These are phyloP conservation scores for Drosophila parvula DNA, from an alignment of 1,140 invertebrate genomes.

Conservation along the genomic window DNA sequence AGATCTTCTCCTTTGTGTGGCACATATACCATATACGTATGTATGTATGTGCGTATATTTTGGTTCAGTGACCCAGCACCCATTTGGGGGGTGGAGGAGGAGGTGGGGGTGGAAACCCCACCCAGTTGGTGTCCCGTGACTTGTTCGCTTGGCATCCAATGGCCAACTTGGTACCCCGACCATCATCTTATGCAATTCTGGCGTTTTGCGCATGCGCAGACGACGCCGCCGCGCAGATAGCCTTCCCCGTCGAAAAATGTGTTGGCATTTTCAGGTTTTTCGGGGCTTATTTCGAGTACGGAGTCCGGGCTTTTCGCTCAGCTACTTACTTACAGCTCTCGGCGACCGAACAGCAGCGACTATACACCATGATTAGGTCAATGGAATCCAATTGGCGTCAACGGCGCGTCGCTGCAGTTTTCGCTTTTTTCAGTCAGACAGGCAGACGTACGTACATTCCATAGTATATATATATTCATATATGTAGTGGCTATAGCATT, in stretches of 20 bases:
- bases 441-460: constrained; percentile 26
- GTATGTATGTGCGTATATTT: background rate
- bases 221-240: constrained; percentile 5
- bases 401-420: constrained; percentile 55
- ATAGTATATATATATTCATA: background rate
- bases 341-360: constrained; percentile 6
- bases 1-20: constrained; percentile 1
- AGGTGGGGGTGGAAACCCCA: constrained; percentile 12
- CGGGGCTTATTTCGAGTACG: constrained; percentile 36
- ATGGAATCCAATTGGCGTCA: constrained; percentile 77
- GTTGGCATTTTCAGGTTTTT: constrained; percentile 60
- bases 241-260: constrained; percentile 41
- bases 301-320: constrained; percentile 14
- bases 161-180: constrained; percentile 17
- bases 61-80: constrained; percentile 33
- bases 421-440: constrained; percentile 24
- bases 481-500: constrained; percentile 25
- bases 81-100: background rate
- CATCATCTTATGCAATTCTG: constrained; percentile 54
- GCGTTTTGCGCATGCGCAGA: constrained; percentile 47
- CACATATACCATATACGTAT: background rate
- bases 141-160: constrained; percentile 29
- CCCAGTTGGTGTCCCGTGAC: constrained; percentile 38
- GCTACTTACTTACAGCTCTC: constrained; percentile 45
- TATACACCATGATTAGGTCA: constrained; percentile 66